phyloP scores from a whole-genome alignment of 2,113 vertebrate species.

The Forbesichthys papilliferus region DNA sequence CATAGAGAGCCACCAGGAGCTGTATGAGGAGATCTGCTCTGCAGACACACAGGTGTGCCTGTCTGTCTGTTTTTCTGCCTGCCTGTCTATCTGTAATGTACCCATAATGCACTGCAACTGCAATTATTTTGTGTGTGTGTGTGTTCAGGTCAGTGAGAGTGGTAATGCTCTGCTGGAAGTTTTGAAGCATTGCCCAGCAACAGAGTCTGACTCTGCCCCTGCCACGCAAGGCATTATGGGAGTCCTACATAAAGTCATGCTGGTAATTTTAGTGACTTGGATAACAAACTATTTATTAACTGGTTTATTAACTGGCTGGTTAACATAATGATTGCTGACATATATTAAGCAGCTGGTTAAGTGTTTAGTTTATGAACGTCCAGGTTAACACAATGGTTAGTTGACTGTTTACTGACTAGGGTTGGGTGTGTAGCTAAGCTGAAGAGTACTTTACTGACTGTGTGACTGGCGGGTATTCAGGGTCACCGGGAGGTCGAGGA shows the following conservation, averaged over 20 bases:
- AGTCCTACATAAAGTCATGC: slow-evolving; percentile 89
- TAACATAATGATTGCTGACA: slow-evolving; percentile 72
- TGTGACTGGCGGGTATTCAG: slow-evolving; percentile 69
- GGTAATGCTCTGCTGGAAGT: slow-evolving; percentile 76
- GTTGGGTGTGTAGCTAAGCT: no score
- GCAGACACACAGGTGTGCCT: slow-evolving; percentile 90
- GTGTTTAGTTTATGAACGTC: slow-evolving; percentile 39
- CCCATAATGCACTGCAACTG: neutral
- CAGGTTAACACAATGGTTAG: slow-evolving; percentile 34
- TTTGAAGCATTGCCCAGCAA: slow-evolving; percentile 58
- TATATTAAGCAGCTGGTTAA: slow-evolving; percentile 29
- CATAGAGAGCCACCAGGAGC: slow-evolving; percentile 90
- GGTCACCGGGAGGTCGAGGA: slow-evolving; percentile 88
- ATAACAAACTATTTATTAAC: no score
- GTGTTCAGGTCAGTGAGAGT: slow-evolving; percentile 74
- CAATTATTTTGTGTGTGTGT: neutral
- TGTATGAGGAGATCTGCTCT: slow-evolving; percentile 93
- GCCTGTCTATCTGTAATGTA: neutral
- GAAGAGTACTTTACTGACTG: neutral
- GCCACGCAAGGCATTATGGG: slow-evolving; percentile 88
- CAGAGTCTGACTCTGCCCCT: slow-evolving; percentile 48
- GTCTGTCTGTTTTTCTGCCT: slow-evolving; percentile 46
- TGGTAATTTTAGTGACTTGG: slow-evolving; percentile 30
- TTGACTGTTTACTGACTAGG: no score
- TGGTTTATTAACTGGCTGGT: slow-evolving; percentile 24